phyloP scores from a whole-genome alignment of 2,888 invertebrate species.

The Phaonia tiefii region DNA sequence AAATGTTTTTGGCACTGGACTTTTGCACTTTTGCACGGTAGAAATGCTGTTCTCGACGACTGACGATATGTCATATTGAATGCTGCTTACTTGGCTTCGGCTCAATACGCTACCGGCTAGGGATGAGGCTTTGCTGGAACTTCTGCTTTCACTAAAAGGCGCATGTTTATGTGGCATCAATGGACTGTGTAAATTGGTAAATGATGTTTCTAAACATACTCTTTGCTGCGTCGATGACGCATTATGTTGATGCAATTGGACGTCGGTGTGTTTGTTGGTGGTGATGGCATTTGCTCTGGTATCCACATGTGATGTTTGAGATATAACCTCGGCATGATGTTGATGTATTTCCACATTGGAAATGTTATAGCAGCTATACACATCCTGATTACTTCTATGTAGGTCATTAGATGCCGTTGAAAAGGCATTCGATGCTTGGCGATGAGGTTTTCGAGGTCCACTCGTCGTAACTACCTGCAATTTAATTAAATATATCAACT shows the following conservation, averaged over 20 bases:
- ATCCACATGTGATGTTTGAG: slow-evolving; percentile 37
- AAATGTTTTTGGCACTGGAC: slow-evolving; percentile 73
- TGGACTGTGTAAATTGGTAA: slow-evolving; percentile 85
- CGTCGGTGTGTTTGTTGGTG: slow-evolving; percentile 39
- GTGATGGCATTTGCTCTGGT: slow-evolving; percentile 33
- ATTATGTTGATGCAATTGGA: slow-evolving; percentile 69
- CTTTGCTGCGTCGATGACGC: slow-evolving; percentile 82
- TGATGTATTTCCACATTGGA: slow-evolving; percentile 55
- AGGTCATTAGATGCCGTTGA: slow-evolving; percentile 79
- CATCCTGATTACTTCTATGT: slow-evolving; percentile 62
- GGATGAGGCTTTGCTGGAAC: slow-evolving; percentile 78
- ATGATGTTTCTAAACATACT: slow-evolving; percentile 88
- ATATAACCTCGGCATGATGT: slow-evolving; percentile 38
- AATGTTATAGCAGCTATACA: slow-evolving; percentile 55
- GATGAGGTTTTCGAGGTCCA: slow-evolving; percentile 90
- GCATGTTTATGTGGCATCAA: slow-evolving; percentile 64
- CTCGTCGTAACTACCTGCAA: slow-evolving; percentile 88
- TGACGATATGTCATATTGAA: slow-evolving; percentile 80
- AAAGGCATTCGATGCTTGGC: slow-evolving; percentile 81
- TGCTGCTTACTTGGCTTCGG: slow-evolving; percentile 80
- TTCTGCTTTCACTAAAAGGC: slow-evolving; percentile 68
- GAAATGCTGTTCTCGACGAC: slow-evolving; percentile 78
- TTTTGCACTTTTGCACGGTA: slow-evolving; percentile 73
- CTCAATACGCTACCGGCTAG: slow-evolving; percentile 79
- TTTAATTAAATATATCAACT: too few relatives aligned